phyloP scores from a whole-genome alignment of 2,113 vertebrate species.

The Condylura cristata region DNA sequence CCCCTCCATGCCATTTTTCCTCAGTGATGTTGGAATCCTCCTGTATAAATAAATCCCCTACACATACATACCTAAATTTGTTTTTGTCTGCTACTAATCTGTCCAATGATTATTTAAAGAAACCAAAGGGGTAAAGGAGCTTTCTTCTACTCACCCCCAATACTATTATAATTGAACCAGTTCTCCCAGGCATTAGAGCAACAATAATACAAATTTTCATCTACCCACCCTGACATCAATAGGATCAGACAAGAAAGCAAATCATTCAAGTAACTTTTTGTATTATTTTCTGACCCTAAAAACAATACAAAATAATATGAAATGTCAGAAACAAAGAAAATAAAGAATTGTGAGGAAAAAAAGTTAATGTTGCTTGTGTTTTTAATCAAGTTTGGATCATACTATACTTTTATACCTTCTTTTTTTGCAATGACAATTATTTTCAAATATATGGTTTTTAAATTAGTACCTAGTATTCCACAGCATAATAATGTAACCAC shows the following conservation, averaged over 20 bases:
- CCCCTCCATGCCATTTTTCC: no score
- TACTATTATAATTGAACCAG: background rate
- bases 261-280: conserved; percentile 23
- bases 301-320: background rate
- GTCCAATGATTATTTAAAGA: no score
- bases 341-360: background rate
- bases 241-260: background rate
- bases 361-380: background rate
- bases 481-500: background rate
- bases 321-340: background rate
- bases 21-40: no score
- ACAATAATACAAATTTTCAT: background rate
- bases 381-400: background rate
- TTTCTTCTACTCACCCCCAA: no score
- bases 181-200: background rate
- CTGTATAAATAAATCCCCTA: no score
- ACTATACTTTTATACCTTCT: background rate
- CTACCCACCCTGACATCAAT: background rate
- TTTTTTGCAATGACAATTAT: background rate
- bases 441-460: conserved; percentile 9
- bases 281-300: conserved; percentile 7
- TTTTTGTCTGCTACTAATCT: no score
- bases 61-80: no score
- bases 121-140: no score
- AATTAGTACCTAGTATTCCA: background rate